Evolutionary conservation across 2,797 vertebrate genomes (phyloP).

Genomic region (Mormyrus hasselquistii): DNA sequence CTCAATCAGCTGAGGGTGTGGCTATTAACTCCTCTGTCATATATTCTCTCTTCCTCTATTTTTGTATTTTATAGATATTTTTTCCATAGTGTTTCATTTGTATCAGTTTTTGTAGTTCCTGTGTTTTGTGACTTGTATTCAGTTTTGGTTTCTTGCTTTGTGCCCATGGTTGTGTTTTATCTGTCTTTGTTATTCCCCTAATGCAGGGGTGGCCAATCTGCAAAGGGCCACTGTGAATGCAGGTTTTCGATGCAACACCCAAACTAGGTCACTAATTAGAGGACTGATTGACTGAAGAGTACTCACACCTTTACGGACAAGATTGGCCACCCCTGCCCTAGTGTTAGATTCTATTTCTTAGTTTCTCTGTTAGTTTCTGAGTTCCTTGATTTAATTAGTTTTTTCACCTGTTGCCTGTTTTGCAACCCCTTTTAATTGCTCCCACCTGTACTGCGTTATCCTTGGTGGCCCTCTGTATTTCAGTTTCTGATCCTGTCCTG

Average conservation of each 20-base stretch:
- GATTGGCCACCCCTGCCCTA: background rate
- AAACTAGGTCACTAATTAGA: too few species aligned
- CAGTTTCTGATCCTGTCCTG: too few species aligned
- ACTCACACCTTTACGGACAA: too few species aligned
- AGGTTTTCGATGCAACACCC: too few species aligned
- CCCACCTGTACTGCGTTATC: background rate
- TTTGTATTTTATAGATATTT: background rate
- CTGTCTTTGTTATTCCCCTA: background rate
- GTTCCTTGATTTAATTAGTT: background rate
- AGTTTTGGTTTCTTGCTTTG: background rate
- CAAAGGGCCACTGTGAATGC: too few species aligned
- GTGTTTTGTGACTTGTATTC: background rate
- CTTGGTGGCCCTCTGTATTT: background rate
- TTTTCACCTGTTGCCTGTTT: background rate
- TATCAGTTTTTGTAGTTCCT: background rate
- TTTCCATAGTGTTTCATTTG: background rate
- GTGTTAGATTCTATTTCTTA: too few species aligned
- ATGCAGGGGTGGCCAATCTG: too few species aligned
- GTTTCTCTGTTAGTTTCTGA: too few species aligned
- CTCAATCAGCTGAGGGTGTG: too few species aligned
- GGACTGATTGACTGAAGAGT: too few species aligned
- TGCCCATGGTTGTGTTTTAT: background rate
- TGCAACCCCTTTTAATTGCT: background rate
- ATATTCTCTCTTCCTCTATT: background rate
- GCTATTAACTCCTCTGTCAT: background rate